Conservation (phyloP, 2,113 vertebrate genomes). For the Vombatus ursinus region DNA sequence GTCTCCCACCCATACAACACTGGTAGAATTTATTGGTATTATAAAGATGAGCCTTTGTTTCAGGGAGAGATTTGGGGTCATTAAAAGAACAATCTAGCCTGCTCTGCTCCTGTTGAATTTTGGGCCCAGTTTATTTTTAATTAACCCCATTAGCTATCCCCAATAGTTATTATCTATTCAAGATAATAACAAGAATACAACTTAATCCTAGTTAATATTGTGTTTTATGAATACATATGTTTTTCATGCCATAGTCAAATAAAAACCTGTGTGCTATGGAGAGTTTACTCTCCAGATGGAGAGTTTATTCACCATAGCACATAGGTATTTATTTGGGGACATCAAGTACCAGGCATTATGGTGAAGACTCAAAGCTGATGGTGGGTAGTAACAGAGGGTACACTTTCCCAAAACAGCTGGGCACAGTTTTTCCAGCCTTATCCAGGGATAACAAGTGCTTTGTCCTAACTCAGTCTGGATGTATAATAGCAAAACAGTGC, state of each 20-base stretch:
- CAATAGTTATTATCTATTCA: neutral
- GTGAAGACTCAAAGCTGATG: neutral
- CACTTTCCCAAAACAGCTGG: neutral
- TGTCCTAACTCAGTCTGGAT: neutral
- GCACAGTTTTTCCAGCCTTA: neutral
- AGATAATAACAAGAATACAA: neutral
- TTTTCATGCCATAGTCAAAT: neutral
- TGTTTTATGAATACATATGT: neutral
- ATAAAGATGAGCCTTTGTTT: neutral
- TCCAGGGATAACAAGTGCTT: neutral
- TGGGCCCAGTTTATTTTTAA: neutral
- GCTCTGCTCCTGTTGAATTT: neutral
- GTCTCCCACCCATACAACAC: neutral
- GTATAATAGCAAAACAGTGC: neutral
- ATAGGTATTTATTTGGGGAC: neutral
- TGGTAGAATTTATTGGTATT: neutral
- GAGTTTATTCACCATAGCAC: neutral
- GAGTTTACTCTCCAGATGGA: neutral
- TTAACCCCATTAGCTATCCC: neutral
- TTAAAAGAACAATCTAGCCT: neutral
- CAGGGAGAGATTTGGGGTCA: neutral
- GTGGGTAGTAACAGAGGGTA: neutral
- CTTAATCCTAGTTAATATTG: neutral
- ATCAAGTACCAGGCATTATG: neutral
- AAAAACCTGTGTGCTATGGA: neutral